phyloP scores from a whole-genome alignment of 2,797 vertebrate genomes.

The Helostoma temminkii region DNA sequence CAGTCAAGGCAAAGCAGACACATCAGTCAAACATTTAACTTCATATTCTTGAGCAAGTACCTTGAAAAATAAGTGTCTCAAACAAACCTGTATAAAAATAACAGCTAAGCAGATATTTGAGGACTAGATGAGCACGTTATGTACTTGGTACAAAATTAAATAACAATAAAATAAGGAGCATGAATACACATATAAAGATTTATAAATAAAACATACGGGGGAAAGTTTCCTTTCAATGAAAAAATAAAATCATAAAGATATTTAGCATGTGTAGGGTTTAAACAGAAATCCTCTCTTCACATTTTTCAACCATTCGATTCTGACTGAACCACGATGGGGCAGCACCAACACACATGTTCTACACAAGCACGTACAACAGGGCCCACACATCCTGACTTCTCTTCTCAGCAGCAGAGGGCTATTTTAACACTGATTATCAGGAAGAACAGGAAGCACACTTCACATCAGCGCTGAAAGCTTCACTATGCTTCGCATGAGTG shows the following conservation, averaged over 20 bases:
- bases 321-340: conserved; percentile 62
- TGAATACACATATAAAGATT: conserved; percentile 46
- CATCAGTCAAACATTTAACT: conserved; percentile 64
- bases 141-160: conserved; percentile 82
- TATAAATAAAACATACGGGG: conserved; percentile 71
- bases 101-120: conserved; percentile 57
- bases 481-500: background rate
- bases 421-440: conserved; percentile 53
- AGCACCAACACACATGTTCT: conserved; percentile 42
- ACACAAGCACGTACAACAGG: conserved; percentile 11
- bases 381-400: background rate
- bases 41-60: conserved; percentile 70
- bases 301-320: conserved; percentile 36
- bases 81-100: conserved; percentile 74
- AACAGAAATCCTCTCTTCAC: conserved; percentile 53
- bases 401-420: conserved; percentile 23
- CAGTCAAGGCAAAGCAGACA: conserved; percentile 61
- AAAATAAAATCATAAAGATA: conserved; percentile 48
- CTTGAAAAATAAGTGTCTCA: conserved; percentile 66
- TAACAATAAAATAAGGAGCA: conserved; percentile 61
- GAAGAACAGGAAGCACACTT: conserved; percentile 29
- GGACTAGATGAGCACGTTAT: conserved; percentile 66
- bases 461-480: conserved; percentile 19
- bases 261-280: conserved; percentile 3
- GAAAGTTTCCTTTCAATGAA: conserved; percentile 47